phyloP scores from a whole-genome alignment of 2,113 vertebrate genomes.

The Pollachius pollachius region DNA sequence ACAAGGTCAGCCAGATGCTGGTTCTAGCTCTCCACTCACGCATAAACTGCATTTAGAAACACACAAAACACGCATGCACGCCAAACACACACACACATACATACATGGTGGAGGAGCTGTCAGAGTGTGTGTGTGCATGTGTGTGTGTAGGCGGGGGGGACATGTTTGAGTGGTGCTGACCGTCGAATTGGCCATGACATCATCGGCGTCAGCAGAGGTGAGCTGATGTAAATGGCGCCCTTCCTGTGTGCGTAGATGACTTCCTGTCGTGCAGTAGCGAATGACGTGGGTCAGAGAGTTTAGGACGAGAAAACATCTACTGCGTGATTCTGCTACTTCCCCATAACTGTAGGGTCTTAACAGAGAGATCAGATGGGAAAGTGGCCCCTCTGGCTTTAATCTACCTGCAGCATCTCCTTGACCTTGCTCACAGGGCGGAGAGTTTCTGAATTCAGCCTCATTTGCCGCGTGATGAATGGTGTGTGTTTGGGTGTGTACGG shows the following conservation, averaged over 20 bases:
- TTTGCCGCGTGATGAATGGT: slow-evolving; percentile 93
- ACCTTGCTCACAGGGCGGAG: slow-evolving; percentile 90
- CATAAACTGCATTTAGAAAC: not conserved
- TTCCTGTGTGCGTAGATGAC: not conserved
- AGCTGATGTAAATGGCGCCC: slow-evolving; percentile 1
- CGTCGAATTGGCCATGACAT: slow-evolving; percentile 20
- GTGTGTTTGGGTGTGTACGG: slow-evolving; percentile 79
- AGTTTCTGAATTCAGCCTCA: slow-evolving; percentile 94
- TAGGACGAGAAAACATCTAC: slow-evolving; percentile 64
- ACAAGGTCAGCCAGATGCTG: slow-evolving; percentile 8
- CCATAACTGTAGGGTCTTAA: slow-evolving; percentile 82
- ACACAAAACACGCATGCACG: slow-evolving; percentile 4
- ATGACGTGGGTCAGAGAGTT: slow-evolving; percentile 34
- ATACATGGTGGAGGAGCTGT: not conserved
- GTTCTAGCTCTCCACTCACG: not conserved
- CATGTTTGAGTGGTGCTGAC: slow-evolving; percentile 27
- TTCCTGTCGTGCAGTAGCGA: slow-evolving; percentile 41
- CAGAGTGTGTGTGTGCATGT: not conserved
- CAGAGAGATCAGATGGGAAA: slow-evolving; percentile 90
- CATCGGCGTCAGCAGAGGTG: slow-evolving; percentile 14
- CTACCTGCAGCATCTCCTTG: slow-evolving; percentile 93
- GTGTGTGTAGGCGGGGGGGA: not conserved
- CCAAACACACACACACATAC: not conserved
- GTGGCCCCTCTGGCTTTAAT: slow-evolving; percentile 96
- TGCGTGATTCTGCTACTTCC: slow-evolving; percentile 84